Percentiles rank a stretch among this genome's conserved stretches.
phyloP scores from a whole-genome alignment of 2,888 invertebrate genomes.

The Liposcelis brunnea region DNA sequence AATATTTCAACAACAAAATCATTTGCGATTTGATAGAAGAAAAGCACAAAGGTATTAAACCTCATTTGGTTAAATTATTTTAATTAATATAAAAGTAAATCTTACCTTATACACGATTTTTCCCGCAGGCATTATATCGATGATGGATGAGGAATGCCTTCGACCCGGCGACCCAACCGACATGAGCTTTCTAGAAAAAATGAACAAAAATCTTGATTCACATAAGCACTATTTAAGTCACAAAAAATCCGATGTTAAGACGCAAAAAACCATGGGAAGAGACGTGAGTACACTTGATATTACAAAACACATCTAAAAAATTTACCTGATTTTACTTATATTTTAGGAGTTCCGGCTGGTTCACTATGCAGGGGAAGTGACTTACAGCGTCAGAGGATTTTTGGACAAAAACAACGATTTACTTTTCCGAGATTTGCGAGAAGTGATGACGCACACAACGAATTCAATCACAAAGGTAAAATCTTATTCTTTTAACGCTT shows the following conservation, averaged over 20 bases:
- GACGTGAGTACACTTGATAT: slow-evolving; percentile 40
- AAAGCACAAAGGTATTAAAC: slow-evolving; percentile 54
- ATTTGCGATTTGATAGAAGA: slow-evolving; percentile 87
- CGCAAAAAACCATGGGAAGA: slow-evolving; percentile 70
- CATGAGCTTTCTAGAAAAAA: slow-evolving; percentile 61
- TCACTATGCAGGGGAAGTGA: slow-evolving; percentile 88
- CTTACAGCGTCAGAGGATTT: slow-evolving; percentile 72
- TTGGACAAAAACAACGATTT: slow-evolving; percentile 89
- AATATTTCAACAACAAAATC: slow-evolving; percentile 83
- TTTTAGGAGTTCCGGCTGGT: slow-evolving; percentile 69
- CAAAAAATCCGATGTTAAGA: slow-evolving; percentile 53
- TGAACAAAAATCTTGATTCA: slow-evolving; percentile 49
- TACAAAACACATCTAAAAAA: too few species aligned
- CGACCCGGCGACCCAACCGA: slow-evolving; percentile 78
- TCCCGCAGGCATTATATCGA: slow-evolving; percentile 68
- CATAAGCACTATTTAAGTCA: slow-evolving; percentile 77
- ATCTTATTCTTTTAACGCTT: too few species aligned
- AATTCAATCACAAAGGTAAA: slow-evolving; percentile 42
- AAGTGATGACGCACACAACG: slow-evolving; percentile 55
- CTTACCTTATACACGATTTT: too few species aligned
- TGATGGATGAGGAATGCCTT: slow-evolving; percentile 83
- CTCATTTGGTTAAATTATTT: background rate
- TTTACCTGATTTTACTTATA: too few species aligned
- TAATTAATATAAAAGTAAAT: background rate
- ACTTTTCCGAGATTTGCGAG: slow-evolving; percentile 71